Conservation (phyloP, 2,888 invertebrate species). For the Caenorhabditis zanzibari region DNA sequence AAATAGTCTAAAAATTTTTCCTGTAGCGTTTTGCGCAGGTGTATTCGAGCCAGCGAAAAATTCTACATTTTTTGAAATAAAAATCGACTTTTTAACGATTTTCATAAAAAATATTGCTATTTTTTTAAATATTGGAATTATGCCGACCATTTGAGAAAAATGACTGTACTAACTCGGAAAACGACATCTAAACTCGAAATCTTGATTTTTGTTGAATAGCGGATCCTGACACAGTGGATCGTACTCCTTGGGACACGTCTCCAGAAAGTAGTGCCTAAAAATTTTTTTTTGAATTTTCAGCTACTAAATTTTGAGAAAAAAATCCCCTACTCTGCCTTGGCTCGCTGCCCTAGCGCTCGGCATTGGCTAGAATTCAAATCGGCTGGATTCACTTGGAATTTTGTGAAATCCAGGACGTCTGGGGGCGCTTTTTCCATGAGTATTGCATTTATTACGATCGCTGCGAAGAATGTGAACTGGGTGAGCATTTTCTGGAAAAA, state of each 20-base stretch:
- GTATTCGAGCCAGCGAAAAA: too few species aligned
- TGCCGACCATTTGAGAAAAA: too few species aligned
- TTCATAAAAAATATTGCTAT: too few species aligned
- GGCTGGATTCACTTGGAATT: constrained; percentile 13
- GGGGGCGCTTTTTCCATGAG: constrained; percentile 7
- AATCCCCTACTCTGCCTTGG: neutral
- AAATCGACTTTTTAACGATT: too few species aligned
- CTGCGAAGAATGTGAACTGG: constrained; percentile 10
- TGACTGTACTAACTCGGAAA: constrained; percentile 36
- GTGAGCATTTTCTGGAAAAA: neutral
- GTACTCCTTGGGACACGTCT: constrained; percentile 46
- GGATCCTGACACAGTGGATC: constrained; percentile 53
- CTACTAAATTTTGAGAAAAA: neutral
- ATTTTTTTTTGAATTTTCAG: neutral
- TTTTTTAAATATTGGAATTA: too few species aligned
- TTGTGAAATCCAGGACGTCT: neutral
- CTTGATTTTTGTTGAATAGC: constrained; percentile 40
- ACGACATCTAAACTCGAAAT: constrained; percentile 50
- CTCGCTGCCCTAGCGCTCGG: neutral
- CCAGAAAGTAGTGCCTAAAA: constrained; percentile 28
- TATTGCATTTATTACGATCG: constrained; percentile 21
- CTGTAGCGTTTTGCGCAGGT: too few species aligned
- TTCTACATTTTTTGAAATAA: too few species aligned
- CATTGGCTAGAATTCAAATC: neutral
- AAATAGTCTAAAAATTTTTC: too few species aligned